Evolutionary conservation across 2,113 vertebrate species (phyloP), one percentile per base, ranked within the genome.

Genomic region (Propithecus coquereli): DNA sequence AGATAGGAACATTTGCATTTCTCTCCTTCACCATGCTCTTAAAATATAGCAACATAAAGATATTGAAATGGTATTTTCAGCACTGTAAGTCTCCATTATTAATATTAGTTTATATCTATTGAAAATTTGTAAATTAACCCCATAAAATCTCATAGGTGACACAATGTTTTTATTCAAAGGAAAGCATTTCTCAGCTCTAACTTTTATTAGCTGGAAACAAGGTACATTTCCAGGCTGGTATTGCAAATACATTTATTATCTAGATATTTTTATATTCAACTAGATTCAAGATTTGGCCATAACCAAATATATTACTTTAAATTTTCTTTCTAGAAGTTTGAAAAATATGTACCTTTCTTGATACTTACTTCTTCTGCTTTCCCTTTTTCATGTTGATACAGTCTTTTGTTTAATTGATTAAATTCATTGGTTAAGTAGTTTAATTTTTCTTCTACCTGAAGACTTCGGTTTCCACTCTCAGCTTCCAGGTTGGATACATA

Each of bases 321-420:
- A 54, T 54, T 45, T 61, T 34, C 30, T 63, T 73, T 87, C 50
- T 59, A 7, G 54, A 88, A 45, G 17, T 74, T 59, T 50, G n/a
- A 65, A 65, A 84, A 63, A 43, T 59, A 45, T 50, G 40, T 59
- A 45, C 37, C 22, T 90, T 61, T 68, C 47, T 34, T 2, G 9
- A 0, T 37, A 93, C 92, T 79, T 98, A 99, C 99, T 99, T 99
- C 99, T 98, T 99, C 99, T 25, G 91, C 98, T 98, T 99, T 99
- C 90, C 99, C 99, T 73, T 99, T 98, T 97, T 99, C 99, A 10
- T 99, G 97, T 97, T 98, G 99, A 97, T 98, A 98, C 95, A 99
- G 94, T 93, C 99, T 99, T 22, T 99, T 99, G 77, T 98, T 98
- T 68, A 99, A 98, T 87, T 99, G 98, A 9, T 96, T 94, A 27